These are phyloP conservation scores for Dreissena polymorpha DNA, from an alignment of 1,140 invertebrate genomes.

Conservation along the genomic window DNA sequence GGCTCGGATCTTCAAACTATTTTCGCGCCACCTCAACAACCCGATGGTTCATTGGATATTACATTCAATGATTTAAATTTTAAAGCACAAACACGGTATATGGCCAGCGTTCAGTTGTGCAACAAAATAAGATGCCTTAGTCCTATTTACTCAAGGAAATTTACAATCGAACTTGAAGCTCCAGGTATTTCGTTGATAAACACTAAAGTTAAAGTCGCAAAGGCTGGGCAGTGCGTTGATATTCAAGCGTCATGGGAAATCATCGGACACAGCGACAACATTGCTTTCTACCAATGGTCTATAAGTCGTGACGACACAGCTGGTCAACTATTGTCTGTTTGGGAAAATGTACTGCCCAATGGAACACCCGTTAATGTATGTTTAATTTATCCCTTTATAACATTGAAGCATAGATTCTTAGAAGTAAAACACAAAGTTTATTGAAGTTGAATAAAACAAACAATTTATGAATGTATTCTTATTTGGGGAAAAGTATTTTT, in stretches of 20 bases:
- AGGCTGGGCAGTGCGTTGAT: not conserved
- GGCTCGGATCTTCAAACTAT: no score
- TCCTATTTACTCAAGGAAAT: not conserved
- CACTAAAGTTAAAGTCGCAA: not conserved
- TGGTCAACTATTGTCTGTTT: not conserved
- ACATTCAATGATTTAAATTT: not conserved
- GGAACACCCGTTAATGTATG: not conserved
- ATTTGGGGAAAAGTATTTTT: no score
- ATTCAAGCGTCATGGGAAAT: slow-evolving; percentile 1
- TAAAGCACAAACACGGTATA: not conserved
- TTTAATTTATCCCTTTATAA: no score
- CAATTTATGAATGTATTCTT: no score
- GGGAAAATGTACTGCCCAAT: not conserved
- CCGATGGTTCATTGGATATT: no score
- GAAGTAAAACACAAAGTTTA: no score
- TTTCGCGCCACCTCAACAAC: no score
- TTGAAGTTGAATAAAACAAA: no score
- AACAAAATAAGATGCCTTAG: not conserved
- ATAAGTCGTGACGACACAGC: not conserved
- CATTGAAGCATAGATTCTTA: no score
- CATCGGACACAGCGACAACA: not conserved
- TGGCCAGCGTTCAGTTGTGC: not conserved
- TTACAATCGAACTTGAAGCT: slow-evolving; percentile 12
- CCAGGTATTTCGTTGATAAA: not conserved
- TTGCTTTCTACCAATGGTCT: slow-evolving; percentile 20